Evolutionary conservation across 1,140 invertebrate genomes (phyloP).

Genomic region (Ectropis grisescens): DNA sequence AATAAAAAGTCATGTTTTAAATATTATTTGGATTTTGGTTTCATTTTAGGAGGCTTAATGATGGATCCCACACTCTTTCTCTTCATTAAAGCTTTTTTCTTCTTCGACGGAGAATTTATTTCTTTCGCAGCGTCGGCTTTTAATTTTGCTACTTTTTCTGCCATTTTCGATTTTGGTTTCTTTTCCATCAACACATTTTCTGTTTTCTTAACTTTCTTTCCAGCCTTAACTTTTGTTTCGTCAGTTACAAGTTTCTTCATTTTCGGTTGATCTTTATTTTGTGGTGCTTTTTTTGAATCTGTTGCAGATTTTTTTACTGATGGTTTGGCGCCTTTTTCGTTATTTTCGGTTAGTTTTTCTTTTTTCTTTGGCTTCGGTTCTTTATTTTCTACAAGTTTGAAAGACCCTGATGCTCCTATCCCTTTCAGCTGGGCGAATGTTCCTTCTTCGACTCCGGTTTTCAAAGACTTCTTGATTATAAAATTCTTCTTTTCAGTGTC

Average conservation of each 20-base stretch:
- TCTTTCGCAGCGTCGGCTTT: conserved; percentile 26
- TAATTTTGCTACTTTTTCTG: conserved; percentile 7
- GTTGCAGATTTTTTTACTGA: conserved; percentile 11
- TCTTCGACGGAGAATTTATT: too few relatives aligned
- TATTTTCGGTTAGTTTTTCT: conserved; percentile 9
- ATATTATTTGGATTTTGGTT: conserved; percentile 21
- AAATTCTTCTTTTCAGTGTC: conserved; percentile 40
- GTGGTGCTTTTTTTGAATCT: conserved; percentile 2
- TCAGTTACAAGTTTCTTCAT: conserved; percentile 1
- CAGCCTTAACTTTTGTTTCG: conserved; percentile 2
- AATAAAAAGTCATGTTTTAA: too few relatives aligned
- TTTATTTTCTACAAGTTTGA: conserved; percentile 30
- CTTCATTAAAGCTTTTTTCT: conserved; percentile 33
- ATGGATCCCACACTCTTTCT: conserved; percentile 55
- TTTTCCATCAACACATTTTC: too few relatives aligned
- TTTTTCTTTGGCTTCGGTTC: conserved; percentile 20
- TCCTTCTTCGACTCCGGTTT: conserved; percentile 32
- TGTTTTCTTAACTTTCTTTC: conserved; percentile 2
- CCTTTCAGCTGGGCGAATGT: conserved; percentile 40
- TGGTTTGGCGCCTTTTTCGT: conserved; percentile 7
- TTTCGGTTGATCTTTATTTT: not conserved
- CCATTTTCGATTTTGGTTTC: not conserved
- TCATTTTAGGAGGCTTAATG: conserved; percentile 54
- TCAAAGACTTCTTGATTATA: conserved; percentile 40
- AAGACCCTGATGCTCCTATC: conserved; percentile 42